Evolutionary conservation across 2,113 vertebrate genomes (phyloP), one percentile per base, ranked within the genome.

Genomic region (Cyanoderma ruficeps): DNA sequence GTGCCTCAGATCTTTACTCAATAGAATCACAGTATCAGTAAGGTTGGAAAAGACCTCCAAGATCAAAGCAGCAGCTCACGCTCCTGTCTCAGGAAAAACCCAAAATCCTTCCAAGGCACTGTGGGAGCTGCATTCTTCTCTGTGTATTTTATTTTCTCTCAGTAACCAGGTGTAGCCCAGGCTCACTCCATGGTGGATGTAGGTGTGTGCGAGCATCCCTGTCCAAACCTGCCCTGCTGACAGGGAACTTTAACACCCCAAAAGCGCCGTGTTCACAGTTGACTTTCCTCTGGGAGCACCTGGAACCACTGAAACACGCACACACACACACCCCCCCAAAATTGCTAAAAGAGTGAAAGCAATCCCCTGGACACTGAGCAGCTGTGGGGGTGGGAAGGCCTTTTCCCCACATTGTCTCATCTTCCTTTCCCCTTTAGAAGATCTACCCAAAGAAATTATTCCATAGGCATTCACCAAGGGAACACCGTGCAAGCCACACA

Each of bases 141-240:
- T 27, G 11, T 67, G 69, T 56, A 41, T 68, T 83, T 50, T 81
- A 65, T 81, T 95, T 92, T 77, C 70, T 72, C 4, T 0, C 2
- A 13, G 94, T 97, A 94, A 94, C 94, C 87, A 96, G 96, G 96
- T 92, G 96, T 93, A 96, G 86, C 84, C 86, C 75, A 70, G 80
- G 83, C 85, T 94, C 42, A 81, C 82, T 83, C 52, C 27, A 27
- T 83, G 31, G 76, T 89, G 81, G 87, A 78, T 87, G 50, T 83
- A 97, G 96, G 96, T 89, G 96, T 96, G 96, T 60, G 68, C 83
- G 3, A 83, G 89, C 81, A 92, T 21, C 94, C 81, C 61, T 97
- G 97, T 94, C 93, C 90, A 63, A 92, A 96, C 97, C 92, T 97
- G 97, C 91, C 96, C 93, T 94, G 87, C 87, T 97, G 92, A 92